Evolutionary conservation across 2,797 vertebrate genomes (phyloP), one percentile per base, ranked within the genome.

Genomic region (Sebastolobus alascanus): DNA sequence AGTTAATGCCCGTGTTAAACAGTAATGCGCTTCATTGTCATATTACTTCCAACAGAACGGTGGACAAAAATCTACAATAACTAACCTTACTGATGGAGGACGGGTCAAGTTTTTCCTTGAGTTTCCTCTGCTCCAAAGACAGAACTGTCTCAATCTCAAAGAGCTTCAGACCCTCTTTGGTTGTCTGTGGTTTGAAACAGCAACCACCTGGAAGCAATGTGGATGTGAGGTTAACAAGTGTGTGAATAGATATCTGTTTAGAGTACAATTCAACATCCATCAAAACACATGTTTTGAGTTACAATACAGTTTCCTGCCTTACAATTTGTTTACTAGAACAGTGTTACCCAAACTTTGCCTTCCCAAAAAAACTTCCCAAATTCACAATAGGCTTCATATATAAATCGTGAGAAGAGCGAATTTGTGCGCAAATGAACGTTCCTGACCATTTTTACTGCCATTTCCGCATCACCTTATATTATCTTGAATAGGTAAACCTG

Each of bases 141-240:
- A 95, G 77, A 71, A 94, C 84, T 0, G 94, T 95, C 65, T 95
- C 93, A 5, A 92, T 90, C 84, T 95, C 94, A 80, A 95, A 95
- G 6, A 95, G 92, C 64, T 88, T 91, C 27, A 95, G 68, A 54
- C 92, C 91, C 0, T 89, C 85, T 90, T 84, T 93, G 59, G 81
- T 84, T 5, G 92, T 90, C 20, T 76, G 2, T 68, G 93, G 94
- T 75, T 93, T 95, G 83, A 95, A 95, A 87, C 94, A 94, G 74
- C 92, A 95, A 3, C 94, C 94, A 9, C 93, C 93, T 94, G 60
- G 14, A 88, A 55, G 46, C 7, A 64, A 54, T 2, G 29, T n/a
- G 46, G 11, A 35, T 11, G 27, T 40, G 25, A 13, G 27, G 43
- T 58, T 20, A 54, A 10, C 12, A 31, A 6, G 5, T 11, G 14